These are phyloP conservation scores for Eueremaeus valkanovi DNA, from an alignment of 2,888 invertebrate genomes.

Conservation along the genomic window DNA sequence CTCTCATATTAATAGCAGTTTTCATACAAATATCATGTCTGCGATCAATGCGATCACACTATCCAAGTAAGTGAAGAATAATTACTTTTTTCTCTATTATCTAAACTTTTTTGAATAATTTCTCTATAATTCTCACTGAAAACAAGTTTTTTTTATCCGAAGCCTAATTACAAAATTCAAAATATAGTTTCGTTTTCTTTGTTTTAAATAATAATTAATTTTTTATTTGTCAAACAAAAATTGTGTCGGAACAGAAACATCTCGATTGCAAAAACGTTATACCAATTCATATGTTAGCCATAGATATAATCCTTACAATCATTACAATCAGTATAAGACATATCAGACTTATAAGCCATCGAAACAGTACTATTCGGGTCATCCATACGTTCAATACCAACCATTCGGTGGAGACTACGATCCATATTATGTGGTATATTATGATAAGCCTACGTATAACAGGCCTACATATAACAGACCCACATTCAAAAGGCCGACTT, in stretches of 20 bases:
- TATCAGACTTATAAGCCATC: too few relatives aligned
- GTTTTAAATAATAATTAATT: neutral
- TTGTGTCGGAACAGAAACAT: neutral
- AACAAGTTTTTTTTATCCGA: neutral
- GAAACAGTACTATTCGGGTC: neutral
- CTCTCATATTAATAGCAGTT: neutral
- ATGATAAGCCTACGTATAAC: neutral
- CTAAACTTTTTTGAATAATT: neutral
- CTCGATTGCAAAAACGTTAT: neutral
- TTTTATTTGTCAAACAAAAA: neutral
- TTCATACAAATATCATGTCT: neutral
- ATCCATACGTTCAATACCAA: neutral
- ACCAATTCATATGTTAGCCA: neutral
- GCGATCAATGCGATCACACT: neutral
- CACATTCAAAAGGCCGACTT: neutral
- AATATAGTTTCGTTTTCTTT: too few relatives aligned
- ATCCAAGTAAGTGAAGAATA: neutral
- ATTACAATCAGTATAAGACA: neutral
- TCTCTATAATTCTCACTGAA: neutral
- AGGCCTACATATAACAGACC: neutral
- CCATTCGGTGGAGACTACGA: neutral
- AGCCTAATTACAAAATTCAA: neutral
- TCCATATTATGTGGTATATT: neutral
- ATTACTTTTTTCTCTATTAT: neutral
- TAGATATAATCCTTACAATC: neutral